Evolutionary conservation across 2,113 vertebrate species (phyloP).

Genomic region (Pedionomus torquatus): DNA sequence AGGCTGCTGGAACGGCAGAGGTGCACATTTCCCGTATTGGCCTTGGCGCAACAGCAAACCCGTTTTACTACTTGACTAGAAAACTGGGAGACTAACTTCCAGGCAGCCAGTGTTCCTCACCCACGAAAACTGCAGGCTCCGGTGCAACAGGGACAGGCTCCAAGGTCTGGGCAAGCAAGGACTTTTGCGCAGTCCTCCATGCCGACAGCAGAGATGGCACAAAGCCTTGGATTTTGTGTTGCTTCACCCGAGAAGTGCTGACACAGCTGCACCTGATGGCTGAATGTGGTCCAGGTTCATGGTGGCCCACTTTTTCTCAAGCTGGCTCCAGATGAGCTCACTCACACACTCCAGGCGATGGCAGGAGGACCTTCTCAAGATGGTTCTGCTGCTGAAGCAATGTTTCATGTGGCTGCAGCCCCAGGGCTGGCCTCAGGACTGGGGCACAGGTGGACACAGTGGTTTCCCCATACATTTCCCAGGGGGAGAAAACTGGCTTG

Average conservation of each 20-base stretch:
- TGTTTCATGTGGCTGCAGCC: background rate
- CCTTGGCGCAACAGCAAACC: background rate
- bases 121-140: background rate
- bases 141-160: fast-evolving
- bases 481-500: background rate
- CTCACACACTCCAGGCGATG: fast-evolving
- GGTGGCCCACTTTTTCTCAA: background rate
- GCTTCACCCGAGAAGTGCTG: fast-evolving
- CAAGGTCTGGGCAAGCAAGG: background rate
- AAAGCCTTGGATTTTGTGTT: background rate
- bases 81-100: background rate
- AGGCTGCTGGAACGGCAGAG: background rate
- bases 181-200: background rate
- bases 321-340: background rate
- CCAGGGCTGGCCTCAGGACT: background rate
- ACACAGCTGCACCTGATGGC: fast-evolving
- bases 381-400: background rate
- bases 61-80: fast-evolving
- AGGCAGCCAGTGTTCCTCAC: background rate
- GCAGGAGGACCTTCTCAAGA: background rate
- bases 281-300: fast-evolving
- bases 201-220: fast-evolving
- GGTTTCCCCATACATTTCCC: background rate
- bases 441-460: no score
- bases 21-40: fast-evolving